Percentiles rank a stretch among this genome's conserved stretches.
Conservation (phyloP, 2,113 vertebrate genomes). For the Oxygymnocypris stewartii region DNA sequence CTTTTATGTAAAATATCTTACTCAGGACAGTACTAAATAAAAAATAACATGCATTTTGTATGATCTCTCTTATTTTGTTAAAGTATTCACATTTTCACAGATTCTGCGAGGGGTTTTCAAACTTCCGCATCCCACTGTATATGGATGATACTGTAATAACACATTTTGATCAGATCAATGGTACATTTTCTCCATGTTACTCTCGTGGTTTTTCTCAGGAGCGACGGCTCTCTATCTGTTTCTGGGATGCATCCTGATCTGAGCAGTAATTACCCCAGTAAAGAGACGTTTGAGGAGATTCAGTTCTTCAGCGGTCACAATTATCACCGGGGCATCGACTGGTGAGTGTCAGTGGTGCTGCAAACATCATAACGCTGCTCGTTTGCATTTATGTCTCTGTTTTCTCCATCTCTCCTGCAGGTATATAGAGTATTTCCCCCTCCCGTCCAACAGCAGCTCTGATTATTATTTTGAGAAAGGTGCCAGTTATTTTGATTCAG, state of each 20-base stretch:
- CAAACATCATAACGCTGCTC: background rate
- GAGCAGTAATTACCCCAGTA: constrained; percentile 96
- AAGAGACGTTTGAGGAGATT: constrained; percentile 97
- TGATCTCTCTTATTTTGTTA: too few relatives aligned
- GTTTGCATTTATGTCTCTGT: constrained; percentile 33
- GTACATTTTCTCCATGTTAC: background rate
- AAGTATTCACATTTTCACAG: too few relatives aligned
- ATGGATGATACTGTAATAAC: background rate
- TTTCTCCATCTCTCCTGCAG: constrained; percentile 66
- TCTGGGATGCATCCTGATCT: constrained; percentile 92
- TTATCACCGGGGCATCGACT: constrained; percentile 97
- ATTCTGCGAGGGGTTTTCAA: too few relatives aligned
- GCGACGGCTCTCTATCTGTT: constrained; percentile 95
- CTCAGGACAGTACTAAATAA: too few relatives aligned
- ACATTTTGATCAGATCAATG: background rate
- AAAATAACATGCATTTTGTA: too few relatives aligned
- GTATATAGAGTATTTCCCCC: constrained; percentile 98
- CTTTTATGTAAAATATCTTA: too few relatives aligned
- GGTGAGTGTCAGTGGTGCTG: constrained; percentile 70
- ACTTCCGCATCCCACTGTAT: background rate
- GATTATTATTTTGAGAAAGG: constrained; percentile 99
- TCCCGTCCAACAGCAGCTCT: constrained; percentile 96
- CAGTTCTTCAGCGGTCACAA: constrained; percentile 98
- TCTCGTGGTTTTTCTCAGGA: constrained; percentile 70
- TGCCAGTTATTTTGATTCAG: constrained; percentile 98